These are phyloP conservation scores for Bilobella aurantiaca DNA, from an alignment of 1,140 invertebrate species.

Conservation along the genomic window DNA sequence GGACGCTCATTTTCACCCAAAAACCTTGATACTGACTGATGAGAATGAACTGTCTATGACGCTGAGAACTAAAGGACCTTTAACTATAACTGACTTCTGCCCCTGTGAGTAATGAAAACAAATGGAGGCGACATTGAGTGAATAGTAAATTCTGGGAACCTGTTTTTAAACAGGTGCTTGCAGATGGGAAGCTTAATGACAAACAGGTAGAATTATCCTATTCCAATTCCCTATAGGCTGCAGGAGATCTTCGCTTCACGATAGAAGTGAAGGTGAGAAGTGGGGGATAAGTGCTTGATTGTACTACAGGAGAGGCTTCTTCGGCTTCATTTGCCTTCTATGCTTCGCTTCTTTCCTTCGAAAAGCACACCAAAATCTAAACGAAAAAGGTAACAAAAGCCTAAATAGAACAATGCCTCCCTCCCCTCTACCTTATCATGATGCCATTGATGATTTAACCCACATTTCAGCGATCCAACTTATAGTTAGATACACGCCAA, in stretches of 20 bases:
- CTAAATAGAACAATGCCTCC: background rate
- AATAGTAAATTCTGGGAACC: background rate
- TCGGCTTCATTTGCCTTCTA: background rate
- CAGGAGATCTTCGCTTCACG: no score
- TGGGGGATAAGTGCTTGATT: background rate
- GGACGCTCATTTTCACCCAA: background rate
- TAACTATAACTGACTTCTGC: background rate
- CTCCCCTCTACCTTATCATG: background rate
- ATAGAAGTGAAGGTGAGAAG: background rate
- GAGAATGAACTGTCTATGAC: no score
- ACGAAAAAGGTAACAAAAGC: background rate
- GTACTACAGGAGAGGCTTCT: background rate
- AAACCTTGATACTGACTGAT: background rate
- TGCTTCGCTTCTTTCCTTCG: background rate
- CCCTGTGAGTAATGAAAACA: background rate
- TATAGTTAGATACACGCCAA: background rate
- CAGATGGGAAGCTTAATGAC: background rate
- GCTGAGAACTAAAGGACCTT: background rate
- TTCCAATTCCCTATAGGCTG: background rate
- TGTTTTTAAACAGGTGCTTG: background rate
- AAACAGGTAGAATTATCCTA: background rate
- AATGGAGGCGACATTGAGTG: background rate
- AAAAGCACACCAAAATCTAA: no score
- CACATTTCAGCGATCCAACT: background rate
- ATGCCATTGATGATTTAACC: background rate